These are phyloP conservation scores for Drusus annulatus DNA, from an alignment of 1,140 invertebrate genomes.

Conservation along the genomic window DNA sequence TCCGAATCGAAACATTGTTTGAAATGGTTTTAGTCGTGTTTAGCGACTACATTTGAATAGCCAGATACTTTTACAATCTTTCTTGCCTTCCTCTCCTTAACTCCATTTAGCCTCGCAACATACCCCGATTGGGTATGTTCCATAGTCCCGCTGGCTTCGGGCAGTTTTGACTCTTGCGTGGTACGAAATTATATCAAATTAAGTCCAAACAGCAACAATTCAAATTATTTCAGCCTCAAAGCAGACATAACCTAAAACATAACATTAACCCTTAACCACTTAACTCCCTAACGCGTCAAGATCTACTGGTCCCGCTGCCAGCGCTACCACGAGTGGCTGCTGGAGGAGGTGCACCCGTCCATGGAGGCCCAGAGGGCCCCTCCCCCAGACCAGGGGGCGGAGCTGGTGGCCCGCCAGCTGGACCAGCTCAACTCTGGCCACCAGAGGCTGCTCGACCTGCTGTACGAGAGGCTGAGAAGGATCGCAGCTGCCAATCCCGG, in stretches of 20 bases:
- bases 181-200: too few species aligned
- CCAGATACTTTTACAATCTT: too few species aligned
- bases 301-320: slow-evolving; percentile 91
- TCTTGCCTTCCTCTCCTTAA: not conserved
- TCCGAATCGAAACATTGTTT: not conserved
- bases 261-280: slow-evolving; percentile 35
- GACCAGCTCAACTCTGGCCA: slow-evolving; percentile 89
- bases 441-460: slow-evolving; percentile 80
- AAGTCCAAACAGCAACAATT: too few species aligned
- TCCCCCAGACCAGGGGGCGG: slow-evolving; percentile 80
- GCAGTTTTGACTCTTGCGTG: too few species aligned
- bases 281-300: slow-evolving; percentile 60
- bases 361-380: slow-evolving; percentile 70
- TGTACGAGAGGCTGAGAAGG: slow-evolving; percentile 78
- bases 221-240: too few species aligned
- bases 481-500: slow-evolving; percentile 74
- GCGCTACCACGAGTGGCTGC: slow-evolving; percentile 89
- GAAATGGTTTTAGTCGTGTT: not conserved
- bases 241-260: not conserved
- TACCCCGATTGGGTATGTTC: too few species aligned
- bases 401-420: slow-evolving; percentile 87
- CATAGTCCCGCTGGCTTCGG: too few species aligned
- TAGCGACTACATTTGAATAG: not conserved
- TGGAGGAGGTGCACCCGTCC: slow-evolving; percentile 90
- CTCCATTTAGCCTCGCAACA: too few species aligned